Base-by-base conservation (phyloP, 2,113 vertebrate species). In the Syngnathus scovelli region DNA sequence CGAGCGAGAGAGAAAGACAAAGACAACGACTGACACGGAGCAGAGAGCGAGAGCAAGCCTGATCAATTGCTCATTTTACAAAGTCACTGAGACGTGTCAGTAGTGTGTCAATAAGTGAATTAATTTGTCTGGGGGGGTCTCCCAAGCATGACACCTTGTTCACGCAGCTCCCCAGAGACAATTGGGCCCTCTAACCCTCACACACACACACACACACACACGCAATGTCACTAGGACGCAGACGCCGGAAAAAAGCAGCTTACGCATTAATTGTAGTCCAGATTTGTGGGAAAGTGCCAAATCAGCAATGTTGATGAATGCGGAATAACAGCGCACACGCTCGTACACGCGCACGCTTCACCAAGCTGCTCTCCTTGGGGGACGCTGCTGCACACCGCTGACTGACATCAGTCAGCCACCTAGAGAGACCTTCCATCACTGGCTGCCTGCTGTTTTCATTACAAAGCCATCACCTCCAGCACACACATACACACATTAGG, bases 21-120 rank as follows among this genome's bases (percentile, higher is more conserved):
- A 71, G 72, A 43, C 46, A 49, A 59, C 33, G 10, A 62, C 39
- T 61, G 39, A 62, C 39, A 43, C 39, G 60, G 62, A 64, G 21
- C 11, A 36, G 69, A 13, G 76, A 63, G 54, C 51, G 77, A 76
- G 78, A 81, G 80, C 67, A 79, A 76, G 82, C 70, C 87, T 91
- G 92, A 95, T 95, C 94, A 93, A 94, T 93, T 93, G 93, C 93
- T 94, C 93, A 95, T 96, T 94, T 92, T 91, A 92, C 90, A 92
- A 93, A 95, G 92, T 91, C 91, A 92, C 82, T 88, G 90, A 91
- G 91, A 92, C 83, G 81, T 94, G 93, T 91, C 90, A 91, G 90
- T 85, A 79, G 92, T 93, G 92, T 93, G 89, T 93, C 93, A 94
- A 92, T 91, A 90, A 91, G 88, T 91, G 89, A 93, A 95, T 93